These are phyloP conservation scores for Pseudopleuronectes americanus DNA, from an alignment of 2,797 vertebrate genomes.

Conservation along the genomic window DNA sequence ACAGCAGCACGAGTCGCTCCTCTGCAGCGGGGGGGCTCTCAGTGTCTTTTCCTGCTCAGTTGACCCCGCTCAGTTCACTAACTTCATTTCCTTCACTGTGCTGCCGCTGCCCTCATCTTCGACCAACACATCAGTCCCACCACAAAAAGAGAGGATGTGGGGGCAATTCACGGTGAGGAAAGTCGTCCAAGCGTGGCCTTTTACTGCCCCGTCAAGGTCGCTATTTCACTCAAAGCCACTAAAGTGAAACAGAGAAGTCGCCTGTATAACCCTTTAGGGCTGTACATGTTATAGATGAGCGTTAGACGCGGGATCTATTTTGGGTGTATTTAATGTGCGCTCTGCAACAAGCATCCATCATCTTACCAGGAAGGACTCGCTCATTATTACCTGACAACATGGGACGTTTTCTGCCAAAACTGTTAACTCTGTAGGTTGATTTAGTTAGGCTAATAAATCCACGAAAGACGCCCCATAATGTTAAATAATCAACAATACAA, in stretches of 20 bases:
- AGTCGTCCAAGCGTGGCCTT: slow-evolving; percentile 73
- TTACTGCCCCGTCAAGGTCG: slow-evolving; percentile 76
- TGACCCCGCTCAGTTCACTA: slow-evolving; percentile 83
- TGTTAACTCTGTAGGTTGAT: neutral
- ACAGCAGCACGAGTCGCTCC: slow-evolving; percentile 57
- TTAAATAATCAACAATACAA: neutral
- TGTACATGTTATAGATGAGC: fast-evolving
- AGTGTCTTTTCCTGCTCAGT: slow-evolving; percentile 77
- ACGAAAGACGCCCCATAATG: neutral
- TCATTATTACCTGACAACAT: neutral
- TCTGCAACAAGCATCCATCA: neutral
- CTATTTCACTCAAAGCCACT: slow-evolving; percentile 62
- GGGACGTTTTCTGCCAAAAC: neutral
- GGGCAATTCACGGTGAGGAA: slow-evolving; percentile 72
- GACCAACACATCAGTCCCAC: slow-evolving; percentile 47
- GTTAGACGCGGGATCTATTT: neutral
- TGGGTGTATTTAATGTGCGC: neutral
- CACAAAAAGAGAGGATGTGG: slow-evolving; percentile 75
- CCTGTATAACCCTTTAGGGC: slow-evolving; percentile 6
- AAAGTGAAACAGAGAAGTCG: slow-evolving; percentile 41
- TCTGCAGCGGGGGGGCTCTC: slow-evolving; percentile 45
- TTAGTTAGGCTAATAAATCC: neutral
- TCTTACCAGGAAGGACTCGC: too few species aligned
- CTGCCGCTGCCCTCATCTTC: slow-evolving; percentile 69
- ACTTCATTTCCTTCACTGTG: slow-evolving; percentile 84